A percentile compares a stretch with the other conserved stretches of the same genome.
phyloP scores from a whole-genome alignment of 2,888 invertebrate species.

The Torymus aiolomorphi region DNA sequence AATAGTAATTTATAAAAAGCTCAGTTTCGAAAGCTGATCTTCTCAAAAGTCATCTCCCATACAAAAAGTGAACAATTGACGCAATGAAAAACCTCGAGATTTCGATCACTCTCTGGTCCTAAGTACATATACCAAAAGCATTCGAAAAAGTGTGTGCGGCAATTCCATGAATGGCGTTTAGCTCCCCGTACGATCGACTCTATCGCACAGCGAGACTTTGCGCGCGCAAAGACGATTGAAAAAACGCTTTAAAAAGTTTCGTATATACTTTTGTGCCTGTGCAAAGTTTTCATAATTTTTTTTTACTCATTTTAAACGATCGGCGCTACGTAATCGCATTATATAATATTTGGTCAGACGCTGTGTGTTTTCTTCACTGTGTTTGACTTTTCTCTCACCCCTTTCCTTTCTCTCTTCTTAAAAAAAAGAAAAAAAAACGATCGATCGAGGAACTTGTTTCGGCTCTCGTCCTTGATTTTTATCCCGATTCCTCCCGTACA shows the following conservation, averaged over 20 bases:
- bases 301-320: neutral
- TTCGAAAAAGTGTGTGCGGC: neutral
- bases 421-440: conserved; percentile 10
- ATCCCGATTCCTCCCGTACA: conserved; percentile 5
- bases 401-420: too few species aligned
- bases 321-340: conserved; percentile 22
- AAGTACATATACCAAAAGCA: conserved; percentile 3
- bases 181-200: conserved; percentile 7
- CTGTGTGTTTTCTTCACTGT: neutral
- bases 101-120: too few species aligned
- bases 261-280: conserved; percentile 5
- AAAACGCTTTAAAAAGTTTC: conserved; percentile 26
- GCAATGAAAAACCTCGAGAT: conserved; percentile 1
- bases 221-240: neutral
- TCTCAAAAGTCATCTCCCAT: conserved; percentile 1
- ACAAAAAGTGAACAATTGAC: conserved; percentile 1
- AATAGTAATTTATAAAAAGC: too few species aligned
- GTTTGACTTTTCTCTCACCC: neutral
- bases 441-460: conserved; percentile 46
- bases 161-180: neutral
- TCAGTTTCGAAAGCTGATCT: neutral
- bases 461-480: neutral
- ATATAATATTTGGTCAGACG: conserved; percentile 29
- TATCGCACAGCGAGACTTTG: neutral
- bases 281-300: neutral